Percentiles rank a stretch among this genome's conserved stretches.
These are phyloP conservation scores for Rhynchotus rufescens DNA, from an alignment of 2,797 vertebrate species.

Conservation along the genomic window DNA sequence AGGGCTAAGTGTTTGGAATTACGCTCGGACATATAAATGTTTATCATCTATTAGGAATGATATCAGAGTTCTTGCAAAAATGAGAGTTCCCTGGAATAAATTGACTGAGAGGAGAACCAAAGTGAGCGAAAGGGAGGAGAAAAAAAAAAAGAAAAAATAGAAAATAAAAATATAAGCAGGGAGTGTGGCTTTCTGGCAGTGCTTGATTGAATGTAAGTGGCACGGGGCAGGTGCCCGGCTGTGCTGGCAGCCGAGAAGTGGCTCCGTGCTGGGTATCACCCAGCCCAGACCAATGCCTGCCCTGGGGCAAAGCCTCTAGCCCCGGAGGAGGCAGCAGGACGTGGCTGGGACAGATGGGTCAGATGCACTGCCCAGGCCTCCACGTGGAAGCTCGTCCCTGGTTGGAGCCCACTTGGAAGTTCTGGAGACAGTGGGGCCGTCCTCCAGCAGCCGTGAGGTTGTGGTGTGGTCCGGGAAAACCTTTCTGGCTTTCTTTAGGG, in stretches of 20 bases:
- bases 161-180: neutral
- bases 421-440: neutral
- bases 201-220: neutral
- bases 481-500: neutral
- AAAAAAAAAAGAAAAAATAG: neutral
- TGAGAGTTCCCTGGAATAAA: constrained; percentile 39
- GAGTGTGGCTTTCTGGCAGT: neutral
- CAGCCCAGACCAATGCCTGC: neutral
- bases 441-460: neutral
- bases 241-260: neutral
- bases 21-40: constrained; percentile 22
- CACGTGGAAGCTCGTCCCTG: neutral
- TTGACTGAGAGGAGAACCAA: neutral
- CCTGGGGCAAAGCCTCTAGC: neutral
- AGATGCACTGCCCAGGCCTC: no score
- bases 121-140: neutral
- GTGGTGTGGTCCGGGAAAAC: neutral
- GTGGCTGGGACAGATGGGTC: no score
- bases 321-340: no score
- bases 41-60: constrained; percentile 35
- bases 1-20: constrained; percentile 42
- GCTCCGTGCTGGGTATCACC: neutral
- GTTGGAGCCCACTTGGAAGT: neutral
- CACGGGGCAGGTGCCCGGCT: neutral
- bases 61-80: constrained; percentile 38